Conservation (phyloP, 2,888 invertebrate species). For the Brachyptera putata region DNA sequence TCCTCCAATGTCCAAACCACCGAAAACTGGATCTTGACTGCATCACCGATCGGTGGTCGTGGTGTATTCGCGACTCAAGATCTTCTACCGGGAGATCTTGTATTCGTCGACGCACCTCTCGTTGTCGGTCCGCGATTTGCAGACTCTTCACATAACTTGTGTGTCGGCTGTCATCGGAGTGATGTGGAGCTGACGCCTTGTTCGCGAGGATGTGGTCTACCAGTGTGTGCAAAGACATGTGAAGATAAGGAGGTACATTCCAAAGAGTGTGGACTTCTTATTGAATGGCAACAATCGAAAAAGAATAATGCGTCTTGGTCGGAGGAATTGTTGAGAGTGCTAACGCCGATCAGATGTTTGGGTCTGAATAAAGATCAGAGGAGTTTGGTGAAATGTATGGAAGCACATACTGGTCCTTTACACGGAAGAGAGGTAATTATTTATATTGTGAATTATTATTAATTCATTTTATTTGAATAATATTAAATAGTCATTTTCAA, state of each 20-base stretch:
- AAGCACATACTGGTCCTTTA: conserved; percentile 51
- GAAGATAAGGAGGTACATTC: conserved; percentile 55
- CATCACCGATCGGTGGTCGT: conserved; percentile 62
- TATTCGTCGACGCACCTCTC: conserved; percentile 67
- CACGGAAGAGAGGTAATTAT: conserved; percentile 53
- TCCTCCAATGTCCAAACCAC: neutral
- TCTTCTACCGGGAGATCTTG: conserved; percentile 61
- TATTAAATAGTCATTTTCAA: too few species aligned
- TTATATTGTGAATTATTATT: too few species aligned
- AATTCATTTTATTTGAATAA: too few species aligned
- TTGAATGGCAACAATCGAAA: neutral
- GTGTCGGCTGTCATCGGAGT: conserved; percentile 51
- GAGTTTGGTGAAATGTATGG: conserved; percentile 49
- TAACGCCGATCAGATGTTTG: conserved; percentile 48
- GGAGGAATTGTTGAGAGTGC: conserved; percentile 43
- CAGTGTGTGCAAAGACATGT: conserved; percentile 64
- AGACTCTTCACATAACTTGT: conserved; percentile 51
- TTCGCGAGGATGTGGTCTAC: conserved; percentile 56
- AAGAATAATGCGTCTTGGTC: conserved; percentile 38
- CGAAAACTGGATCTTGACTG: conserved; percentile 54
- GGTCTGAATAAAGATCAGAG: conserved; percentile 47
- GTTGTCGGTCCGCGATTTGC: conserved; percentile 64
- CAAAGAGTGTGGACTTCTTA: conserved; percentile 54
- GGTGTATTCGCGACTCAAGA: conserved; percentile 66
- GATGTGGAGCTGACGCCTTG: conserved; percentile 19